These are phyloP conservation scores for Choristoneura fumiferana DNA, from an alignment of 1,140 invertebrate species.

Conservation along the genomic window DNA sequence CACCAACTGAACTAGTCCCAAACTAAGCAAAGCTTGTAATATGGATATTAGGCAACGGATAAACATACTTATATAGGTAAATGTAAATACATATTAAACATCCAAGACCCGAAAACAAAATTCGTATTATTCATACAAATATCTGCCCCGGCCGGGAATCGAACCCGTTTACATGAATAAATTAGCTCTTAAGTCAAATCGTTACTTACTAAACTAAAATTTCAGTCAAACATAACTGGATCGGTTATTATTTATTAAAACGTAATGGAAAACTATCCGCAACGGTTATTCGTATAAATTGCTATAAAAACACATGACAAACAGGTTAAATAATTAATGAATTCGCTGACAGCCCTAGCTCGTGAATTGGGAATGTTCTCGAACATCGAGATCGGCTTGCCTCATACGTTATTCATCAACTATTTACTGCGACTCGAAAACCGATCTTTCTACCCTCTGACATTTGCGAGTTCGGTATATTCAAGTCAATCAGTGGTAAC, in stretches of 20 bases:
- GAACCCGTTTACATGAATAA: too few species aligned
- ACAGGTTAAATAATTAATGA: constrained; percentile 3
- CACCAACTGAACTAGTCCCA: too few species aligned
- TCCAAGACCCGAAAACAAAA: too few species aligned
- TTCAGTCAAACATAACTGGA: not conserved
- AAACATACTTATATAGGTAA: too few species aligned
- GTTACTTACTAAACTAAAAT: too few species aligned
- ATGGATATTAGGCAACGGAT: too few species aligned
- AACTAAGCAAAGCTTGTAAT: too few species aligned
- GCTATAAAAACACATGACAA: constrained; percentile 15
- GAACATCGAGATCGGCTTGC: constrained; percentile 22
- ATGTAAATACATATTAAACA: too few species aligned
- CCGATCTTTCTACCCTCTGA: constrained; percentile 24
- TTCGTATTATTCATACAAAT: too few species aligned
- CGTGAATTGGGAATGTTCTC: constrained; percentile 24
- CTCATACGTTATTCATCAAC: constrained; percentile 40
- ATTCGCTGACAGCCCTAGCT: constrained; percentile 20
- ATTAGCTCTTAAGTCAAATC: too few species aligned
- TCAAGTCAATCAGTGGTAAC: constrained; percentile 30
- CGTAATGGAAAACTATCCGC: not conserved
- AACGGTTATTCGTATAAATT: not conserved
- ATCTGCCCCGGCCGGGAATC: too few species aligned
- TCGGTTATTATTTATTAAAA: not conserved
- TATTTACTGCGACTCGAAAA: constrained; percentile 38
- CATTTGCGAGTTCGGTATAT: constrained; percentile 18